Percentiles rank a stretch among this genome's conserved stretches.
Evolutionary conservation across 2,113 vertebrate species (phyloP).

Genomic region (Catharus fuscescens): DNA sequence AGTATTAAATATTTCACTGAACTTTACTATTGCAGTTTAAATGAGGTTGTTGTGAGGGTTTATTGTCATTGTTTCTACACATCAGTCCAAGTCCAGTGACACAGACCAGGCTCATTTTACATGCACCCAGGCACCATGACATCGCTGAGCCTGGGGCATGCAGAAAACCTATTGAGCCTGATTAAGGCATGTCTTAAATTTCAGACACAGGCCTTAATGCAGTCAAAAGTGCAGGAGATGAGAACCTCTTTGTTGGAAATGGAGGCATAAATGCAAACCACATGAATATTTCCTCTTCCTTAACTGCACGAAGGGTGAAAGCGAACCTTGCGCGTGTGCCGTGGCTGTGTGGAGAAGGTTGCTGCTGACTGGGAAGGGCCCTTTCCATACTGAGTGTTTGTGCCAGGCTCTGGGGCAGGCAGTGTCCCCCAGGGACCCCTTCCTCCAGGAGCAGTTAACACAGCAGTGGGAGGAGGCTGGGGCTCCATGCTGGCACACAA

Average conservation of each 20-base stretch:
- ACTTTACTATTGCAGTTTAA: neutral
- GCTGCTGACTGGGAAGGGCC: neutral
- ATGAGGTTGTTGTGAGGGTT: neutral
- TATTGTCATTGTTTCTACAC: neutral
- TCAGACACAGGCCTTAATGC: neutral
- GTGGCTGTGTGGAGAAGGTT: neutral
- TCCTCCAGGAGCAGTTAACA: neutral
- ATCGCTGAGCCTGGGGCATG: neutral
- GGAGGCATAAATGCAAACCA: neutral
- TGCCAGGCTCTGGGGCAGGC: neutral
- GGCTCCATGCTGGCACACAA: neutral
- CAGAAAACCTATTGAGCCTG: slow-evolving; percentile 13
- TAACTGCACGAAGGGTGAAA: neutral
- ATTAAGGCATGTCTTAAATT: slow-evolving; percentile 57
- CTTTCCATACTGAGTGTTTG: neutral
- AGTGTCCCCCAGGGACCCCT: neutral
- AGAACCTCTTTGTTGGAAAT: neutral
- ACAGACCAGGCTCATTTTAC: slow-evolving; percentile 3
- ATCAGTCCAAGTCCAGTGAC: neutral
- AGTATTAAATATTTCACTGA: neutral
- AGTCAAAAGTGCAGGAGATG: neutral
- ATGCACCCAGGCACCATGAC: neutral
- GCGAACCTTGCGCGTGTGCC: accelerated
- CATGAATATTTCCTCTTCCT: neutral
- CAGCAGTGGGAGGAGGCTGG: neutral